Percentiles rank a stretch among this genome's conserved stretches.
phyloP scores from a whole-genome alignment of 2,797 vertebrate species.

The Gambusia yucatana region DNA sequence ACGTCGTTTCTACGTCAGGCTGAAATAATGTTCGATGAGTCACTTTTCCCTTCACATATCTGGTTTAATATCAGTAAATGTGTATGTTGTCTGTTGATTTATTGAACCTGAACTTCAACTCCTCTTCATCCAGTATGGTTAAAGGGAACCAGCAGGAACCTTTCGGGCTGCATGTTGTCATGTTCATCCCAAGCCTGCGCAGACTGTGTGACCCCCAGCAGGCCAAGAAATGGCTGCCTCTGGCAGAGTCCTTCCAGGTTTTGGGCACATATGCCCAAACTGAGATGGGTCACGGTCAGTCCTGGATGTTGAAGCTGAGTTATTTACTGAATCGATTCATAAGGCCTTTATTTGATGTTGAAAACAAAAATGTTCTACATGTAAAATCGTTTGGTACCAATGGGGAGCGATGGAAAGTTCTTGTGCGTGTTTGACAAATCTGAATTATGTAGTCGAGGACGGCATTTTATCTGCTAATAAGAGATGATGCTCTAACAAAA shows the following conservation, averaged over 20 bases:
- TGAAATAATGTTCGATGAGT: neutral
- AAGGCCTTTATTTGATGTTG: neutral
- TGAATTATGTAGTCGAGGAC: constrained; percentile 23
- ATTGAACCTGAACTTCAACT: constrained; percentile 14
- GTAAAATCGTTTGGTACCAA: neutral
- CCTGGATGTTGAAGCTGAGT: constrained; percentile 37
- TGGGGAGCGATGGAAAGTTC: constrained; percentile 12
- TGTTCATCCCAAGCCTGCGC: constrained; percentile 91
- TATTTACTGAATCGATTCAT: constrained; percentile 1
- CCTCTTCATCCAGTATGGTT: constrained; percentile 59
- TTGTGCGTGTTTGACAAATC: constrained; percentile 79
- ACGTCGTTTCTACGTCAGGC: neutral
- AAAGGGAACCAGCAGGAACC: constrained; percentile 66
- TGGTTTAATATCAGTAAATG: neutral
- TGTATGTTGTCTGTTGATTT: neutral
- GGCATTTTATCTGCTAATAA: constrained; percentile 19
- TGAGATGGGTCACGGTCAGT: constrained; percentile 98
- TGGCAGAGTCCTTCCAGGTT: constrained; percentile 79
- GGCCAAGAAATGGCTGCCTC: constrained; percentile 88
- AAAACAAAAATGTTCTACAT: neutral
- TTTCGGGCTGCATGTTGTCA: constrained; percentile 86
- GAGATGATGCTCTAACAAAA: constrained; percentile 13
- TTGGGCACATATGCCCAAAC: constrained; percentile 96
- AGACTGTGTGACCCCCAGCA: constrained; percentile 88
- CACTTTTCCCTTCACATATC: neutral